Base-by-base conservation (phyloP, 2,888 invertebrate genomes). In the Leptothorax acervorum region DNA sequence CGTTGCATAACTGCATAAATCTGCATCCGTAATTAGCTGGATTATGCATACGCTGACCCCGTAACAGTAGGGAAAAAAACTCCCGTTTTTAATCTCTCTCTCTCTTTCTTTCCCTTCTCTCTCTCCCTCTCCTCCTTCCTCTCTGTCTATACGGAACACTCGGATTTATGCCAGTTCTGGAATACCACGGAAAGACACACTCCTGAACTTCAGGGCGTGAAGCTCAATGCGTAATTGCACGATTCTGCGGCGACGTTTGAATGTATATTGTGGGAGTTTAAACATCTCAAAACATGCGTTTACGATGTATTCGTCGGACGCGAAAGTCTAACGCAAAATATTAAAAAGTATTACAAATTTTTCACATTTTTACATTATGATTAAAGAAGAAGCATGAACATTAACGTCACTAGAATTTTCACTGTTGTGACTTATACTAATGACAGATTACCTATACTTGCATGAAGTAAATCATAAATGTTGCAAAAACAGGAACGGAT, bases 1-100 rank as follows among this genome's bases (percentile, higher is more conserved):
- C 55, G 57, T 75, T 74, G 82, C 82, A 79, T 79, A 73, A 84
- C 62, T 35, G 74, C 62, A 74, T 82, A 84, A 84, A 81, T 84
- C 65, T 82, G 28, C 57, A 82, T 57, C 18, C 12, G 45, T 63
- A 73, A 68, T 63, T 51, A 60, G 4, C n/a, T n/a, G 42, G 11
- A 78, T 70, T 83, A 82, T 63, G 82, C 65, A 82, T 78, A 78
- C 82, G 8, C 65, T 62, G 63, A 45, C 65, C 53, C 31, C 39
- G 8, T 60, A 42, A 81, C 51, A 62, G 55, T 23, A 35, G 18
- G 18, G 11, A 31, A 60, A 78, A 78, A 68, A 55, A 31, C 3
- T 12, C 11, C 55, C 11, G 12, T 31, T 66, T 39, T 55, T 31
- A 42, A 55, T 68, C 12, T 65, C 35, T 31, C 23, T 6, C 11